Evolutionary conservation across 1,140 invertebrate species (phyloP), one percentile per base, ranked within the genome.

Genomic region (Limonius californicus): DNA sequence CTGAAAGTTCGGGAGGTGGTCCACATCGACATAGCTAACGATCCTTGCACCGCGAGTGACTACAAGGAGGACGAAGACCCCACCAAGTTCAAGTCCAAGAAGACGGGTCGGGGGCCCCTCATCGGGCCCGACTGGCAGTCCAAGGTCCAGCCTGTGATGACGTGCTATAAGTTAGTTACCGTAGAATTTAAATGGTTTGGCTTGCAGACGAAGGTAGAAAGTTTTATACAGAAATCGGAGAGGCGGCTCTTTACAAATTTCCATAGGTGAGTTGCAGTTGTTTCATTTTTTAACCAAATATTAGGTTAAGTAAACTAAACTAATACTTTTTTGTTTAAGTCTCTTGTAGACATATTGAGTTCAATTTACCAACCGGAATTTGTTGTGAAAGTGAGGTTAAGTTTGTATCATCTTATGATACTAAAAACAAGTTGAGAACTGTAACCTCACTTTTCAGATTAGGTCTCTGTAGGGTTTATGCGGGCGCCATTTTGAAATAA

Each of bases 181-280:
- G 91, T 92, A 62, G 92, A 99, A 80, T 99, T 99, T 81, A 99
- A 98, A 82, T 99, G 97, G 97, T 98, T 97, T 76, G 97, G 97
- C 30, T 80, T 81, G 55, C 78, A 84, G 80, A 91, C 83, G 65
- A 88, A 90, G 76, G 89, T 99, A 70, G 97, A 99, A 83, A 91
- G 85, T 75, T 96, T 97, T 77, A 95, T 96, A 74, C 93, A 95
- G 71, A 93, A 94, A 77, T 89, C 92, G 65, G 96, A 99, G 76
- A 86, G 92, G 74, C 88, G 96, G 74, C 82, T 99, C 43, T 99
- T 99, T 78, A 94, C 92, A 66, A 98, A 95, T 81, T 98, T 98
- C 80, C 94, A 98, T 84, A 88, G 94, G 81, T 94, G 85, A 83
- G 23, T 27, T 27, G n/a, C n/a, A n/a, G n/a, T n/a, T n/a, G n/a